Evolutionary conservation across 2,113 vertebrate genomes (phyloP).

Genomic region (Procavia capensis): DNA sequence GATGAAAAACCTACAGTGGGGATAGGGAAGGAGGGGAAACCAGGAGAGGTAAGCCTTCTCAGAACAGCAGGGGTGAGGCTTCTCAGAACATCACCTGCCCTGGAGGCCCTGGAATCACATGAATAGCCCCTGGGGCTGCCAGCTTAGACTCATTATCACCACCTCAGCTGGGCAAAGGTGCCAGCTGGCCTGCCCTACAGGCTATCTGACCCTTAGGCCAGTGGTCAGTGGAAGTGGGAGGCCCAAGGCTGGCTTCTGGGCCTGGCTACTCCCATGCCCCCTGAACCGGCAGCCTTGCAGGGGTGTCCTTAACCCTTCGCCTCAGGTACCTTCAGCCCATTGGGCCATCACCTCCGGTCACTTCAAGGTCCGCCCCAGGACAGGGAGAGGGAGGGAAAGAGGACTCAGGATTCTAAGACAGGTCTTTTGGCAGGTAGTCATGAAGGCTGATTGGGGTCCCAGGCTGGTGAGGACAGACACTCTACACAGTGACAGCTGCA

Average conservation of each 20-base stretch:
- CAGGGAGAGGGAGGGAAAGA: not conserved
- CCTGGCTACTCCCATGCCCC: not conserved
- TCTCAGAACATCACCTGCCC: fast-evolving
- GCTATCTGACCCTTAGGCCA: fast-evolving
- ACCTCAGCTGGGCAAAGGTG: not conserved
- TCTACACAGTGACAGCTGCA: not conserved
- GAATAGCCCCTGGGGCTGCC: not conserved
- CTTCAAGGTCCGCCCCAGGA: not conserved
- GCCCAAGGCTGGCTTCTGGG: not conserved
- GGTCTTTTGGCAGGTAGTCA: not conserved
- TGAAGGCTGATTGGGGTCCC: not conserved
- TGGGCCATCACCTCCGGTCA: not conserved
- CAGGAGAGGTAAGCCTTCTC: slow-evolving; percentile 6
- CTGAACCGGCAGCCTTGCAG: fast-evolving
- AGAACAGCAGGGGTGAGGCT: not conserved
- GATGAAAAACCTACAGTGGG: slow-evolving; percentile 93
- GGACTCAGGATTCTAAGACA: not conserved
- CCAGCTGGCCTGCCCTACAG: fast-evolving
- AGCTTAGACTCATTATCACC: not conserved
- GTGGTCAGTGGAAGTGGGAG: not conserved
- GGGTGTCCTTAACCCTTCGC: not conserved
- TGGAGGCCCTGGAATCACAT: not conserved
- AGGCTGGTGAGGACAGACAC: not conserved
- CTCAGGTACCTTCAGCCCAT: not conserved
- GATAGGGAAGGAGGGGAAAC: not conserved